Base-by-base conservation (phyloP, 2,113 vertebrate genomes). In the Cichladusa arquata region DNA sequence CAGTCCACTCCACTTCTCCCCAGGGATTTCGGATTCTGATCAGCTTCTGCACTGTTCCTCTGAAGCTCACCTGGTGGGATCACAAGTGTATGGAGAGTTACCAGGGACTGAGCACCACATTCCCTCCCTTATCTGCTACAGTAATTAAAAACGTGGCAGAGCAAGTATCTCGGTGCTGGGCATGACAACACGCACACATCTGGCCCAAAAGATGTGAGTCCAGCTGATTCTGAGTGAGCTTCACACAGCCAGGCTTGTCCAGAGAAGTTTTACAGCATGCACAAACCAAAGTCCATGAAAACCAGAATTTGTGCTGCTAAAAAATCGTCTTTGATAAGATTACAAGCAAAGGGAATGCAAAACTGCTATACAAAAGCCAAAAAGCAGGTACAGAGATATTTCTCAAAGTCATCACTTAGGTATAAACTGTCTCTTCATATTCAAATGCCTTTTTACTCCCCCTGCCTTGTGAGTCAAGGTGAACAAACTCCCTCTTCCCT, bases 1-100 rank as follows among this genome's bases (percentile, higher is more conserved):
- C 99, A 0, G 99, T 99, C 99, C 99, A 99, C 94, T 99, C 99
- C 96, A 99, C 99, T 95, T 99, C 98, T 40, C 99, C 99, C 99
- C 99, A 99, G 33, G 99, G 99, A 83, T 99, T 99, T 73, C 99
- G 97, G 95, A 99, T 98, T 36, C 99, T 98, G 88, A 99, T 97
- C 96, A 99, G 97, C 91, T 99, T 99, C 97, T 99, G 98, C 93
- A 91, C 61, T 1, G 98, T 97, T 16, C 99, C 99, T 10, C 97
- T 96, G 64, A 98, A 99, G 60, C 97, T 98, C 76, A 99, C 99
- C 99, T 99, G 93, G 4, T 36, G 50, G 56, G 73, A 42, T 40
- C 20, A 78, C 31, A 86, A 51, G 19, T 2, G 11, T 3, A 25
- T 5, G 24, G 38, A 47, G 38, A 45, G 26, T 71, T 29, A 81